phyloP scores from a whole-genome alignment of 2,888 invertebrate species.

The Disparrhopalites patrizii region DNA sequence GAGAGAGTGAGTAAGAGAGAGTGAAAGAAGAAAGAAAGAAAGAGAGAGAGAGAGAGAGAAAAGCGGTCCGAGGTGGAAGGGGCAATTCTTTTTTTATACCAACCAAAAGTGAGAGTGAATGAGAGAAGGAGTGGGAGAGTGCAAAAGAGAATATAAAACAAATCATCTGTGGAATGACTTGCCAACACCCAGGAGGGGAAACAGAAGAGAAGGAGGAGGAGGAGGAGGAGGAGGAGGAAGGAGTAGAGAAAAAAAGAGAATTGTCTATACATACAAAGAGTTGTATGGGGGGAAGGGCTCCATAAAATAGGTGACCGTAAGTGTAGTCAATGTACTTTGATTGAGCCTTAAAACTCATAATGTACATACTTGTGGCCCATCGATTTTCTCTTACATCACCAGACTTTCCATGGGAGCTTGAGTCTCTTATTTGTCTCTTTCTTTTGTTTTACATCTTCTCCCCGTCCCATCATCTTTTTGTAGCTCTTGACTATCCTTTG shows the following conservation, averaged over 20 bases:
- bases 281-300: not conserved
- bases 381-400: constrained; percentile 17
- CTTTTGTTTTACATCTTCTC: too few relatives aligned
- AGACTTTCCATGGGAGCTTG: too few relatives aligned
- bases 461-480: too few relatives aligned
- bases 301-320: constrained; percentile 20
- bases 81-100: too few relatives aligned
- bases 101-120: not conserved
- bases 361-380: constrained; percentile 24
- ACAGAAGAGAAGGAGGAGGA: not conserved
- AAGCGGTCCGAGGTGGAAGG: not conserved
- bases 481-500: too few relatives aligned
- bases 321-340: constrained; percentile 19
- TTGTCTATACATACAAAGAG: not conserved
- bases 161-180: constrained; percentile 4
- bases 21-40: not conserved
- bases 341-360: not conserved
- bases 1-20: too few relatives aligned
- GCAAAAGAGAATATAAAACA: not conserved
- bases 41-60: not conserved
- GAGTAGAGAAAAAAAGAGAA: not conserved
- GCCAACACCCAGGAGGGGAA: constrained; percentile 1
- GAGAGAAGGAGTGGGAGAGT: not conserved
- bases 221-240: too few relatives aligned
- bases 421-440: too few relatives aligned